Percentiles rank a stretch among this genome's conserved stretches.
These are phyloP conservation scores for Donacobius atricapilla DNA, from an alignment of 2,113 vertebrate species.

Conservation along the genomic window DNA sequence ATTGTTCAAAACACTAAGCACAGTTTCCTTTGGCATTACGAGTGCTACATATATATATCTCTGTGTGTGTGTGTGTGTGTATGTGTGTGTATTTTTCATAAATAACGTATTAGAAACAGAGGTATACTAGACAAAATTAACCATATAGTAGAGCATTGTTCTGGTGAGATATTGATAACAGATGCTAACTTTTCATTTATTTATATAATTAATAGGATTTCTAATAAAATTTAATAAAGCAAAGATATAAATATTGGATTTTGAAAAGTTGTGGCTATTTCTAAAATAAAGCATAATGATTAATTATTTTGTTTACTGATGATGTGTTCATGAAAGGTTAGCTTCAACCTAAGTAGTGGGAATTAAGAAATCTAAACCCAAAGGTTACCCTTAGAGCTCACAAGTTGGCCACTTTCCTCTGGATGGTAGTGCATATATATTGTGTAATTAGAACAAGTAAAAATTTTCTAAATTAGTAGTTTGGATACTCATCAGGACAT, in stretches of 20 bases:
- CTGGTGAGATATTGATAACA: neutral
- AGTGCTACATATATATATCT: neutral
- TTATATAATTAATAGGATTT: neutral
- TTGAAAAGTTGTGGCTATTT: neutral
- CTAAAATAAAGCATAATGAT: neutral
- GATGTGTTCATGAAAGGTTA: neutral
- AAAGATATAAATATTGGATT: neutral
- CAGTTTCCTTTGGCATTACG: neutral
- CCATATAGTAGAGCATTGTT: neutral
- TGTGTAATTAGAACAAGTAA: neutral
- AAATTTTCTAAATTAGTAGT: neutral
- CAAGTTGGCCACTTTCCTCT: neutral
- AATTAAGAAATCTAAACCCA: neutral
- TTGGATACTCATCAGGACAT: neutral
- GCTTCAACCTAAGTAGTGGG: neutral
- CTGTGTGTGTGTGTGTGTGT: no score
- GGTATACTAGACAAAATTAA: neutral
- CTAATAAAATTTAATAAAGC: neutral
- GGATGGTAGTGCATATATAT: neutral
- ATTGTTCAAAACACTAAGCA: neutral
- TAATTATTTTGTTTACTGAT: neutral
- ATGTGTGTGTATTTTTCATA: neutral
- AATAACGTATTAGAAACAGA: neutral
- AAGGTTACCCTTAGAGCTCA: neutral
- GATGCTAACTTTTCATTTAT: neutral